These are phyloP conservation scores for Thymallus thymallus DNA, from an alignment of 2,113 vertebrate species.

Conservation along the genomic window DNA sequence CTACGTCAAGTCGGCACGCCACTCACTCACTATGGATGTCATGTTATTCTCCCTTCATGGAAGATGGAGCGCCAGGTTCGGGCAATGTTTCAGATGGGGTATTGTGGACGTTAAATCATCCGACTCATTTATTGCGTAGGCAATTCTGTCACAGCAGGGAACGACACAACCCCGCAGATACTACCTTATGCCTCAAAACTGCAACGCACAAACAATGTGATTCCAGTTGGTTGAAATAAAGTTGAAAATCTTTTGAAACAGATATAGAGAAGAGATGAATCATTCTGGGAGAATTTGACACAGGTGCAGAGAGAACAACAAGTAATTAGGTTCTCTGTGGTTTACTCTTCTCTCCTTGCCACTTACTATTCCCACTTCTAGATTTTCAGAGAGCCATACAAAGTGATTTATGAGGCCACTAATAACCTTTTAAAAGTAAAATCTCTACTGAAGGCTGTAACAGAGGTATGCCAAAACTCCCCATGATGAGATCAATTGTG, in stretches of 20 bases:
- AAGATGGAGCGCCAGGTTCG: background rate
- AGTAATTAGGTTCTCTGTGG: conserved; percentile 26
- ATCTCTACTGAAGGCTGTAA: background rate
- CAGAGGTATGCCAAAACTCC: no score
- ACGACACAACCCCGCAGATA: background rate
- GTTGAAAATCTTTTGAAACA: conserved; percentile 29
- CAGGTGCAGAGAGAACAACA: conserved; percentile 26
- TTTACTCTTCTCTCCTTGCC: conserved; percentile 23
- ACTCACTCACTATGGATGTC: background rate
- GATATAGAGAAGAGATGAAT: conserved; percentile 39
- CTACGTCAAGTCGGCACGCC: background rate
- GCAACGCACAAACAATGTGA: background rate
- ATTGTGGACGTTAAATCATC: background rate
- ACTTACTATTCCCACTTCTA: background rate
- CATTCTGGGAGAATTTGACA: conserved; percentile 20
- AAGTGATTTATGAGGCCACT: background rate
- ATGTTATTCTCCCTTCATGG: background rate
- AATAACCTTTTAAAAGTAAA: background rate
- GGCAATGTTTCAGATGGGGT: background rate
- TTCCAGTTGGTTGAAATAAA: conserved; percentile 17
- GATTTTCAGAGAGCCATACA: conserved; percentile 14
- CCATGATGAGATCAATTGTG: no score
- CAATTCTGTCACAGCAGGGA: background rate
- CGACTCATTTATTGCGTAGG: background rate
- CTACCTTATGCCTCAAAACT: background rate